Evolutionary conservation across 2,888 invertebrate species (phyloP), one percentile per base, ranked within the genome.

Genomic region (Metellina segmentata): DNA sequence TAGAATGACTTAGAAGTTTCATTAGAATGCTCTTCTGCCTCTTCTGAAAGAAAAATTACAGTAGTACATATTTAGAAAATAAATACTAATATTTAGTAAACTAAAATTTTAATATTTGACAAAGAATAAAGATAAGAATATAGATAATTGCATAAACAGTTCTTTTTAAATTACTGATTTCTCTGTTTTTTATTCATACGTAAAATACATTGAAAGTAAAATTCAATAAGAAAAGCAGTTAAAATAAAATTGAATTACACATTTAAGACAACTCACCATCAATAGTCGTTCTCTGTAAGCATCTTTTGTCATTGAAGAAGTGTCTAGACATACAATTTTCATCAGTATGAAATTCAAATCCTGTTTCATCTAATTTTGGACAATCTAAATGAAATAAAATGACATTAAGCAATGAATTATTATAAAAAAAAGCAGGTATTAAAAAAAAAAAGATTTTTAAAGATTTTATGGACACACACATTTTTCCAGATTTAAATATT

Each of bases 281-380:
- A 75, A 92, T 92, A 11, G 81, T 89, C 6, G 78, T 92, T 61
- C 75, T 81, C 69, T 85, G 91, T 70, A 89, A 82, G 49, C 89
- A 69, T 61, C 79, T 20, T 53, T 89, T 90, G 16, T 74, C 89
- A 51, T 90, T 34, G 49, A 74, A 93, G 8, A 85, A 85, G 78
- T 90, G 90, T 77, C 92, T 90, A 9, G 85, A 93, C 71, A 94
- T 71, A 90, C 94, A 94, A 61, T 92, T 93, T 20, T 90, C 48
- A 7, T 93, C 75, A 16, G 93, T 90, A 70, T 94, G 94, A 74
- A 93, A 93, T 82, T 93, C 93, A 74, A 94, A 89, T 13, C 91
- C 93, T 70, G 86, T 83, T 11, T 89, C 88, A 61, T 51, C 51
- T n/a, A 81, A 51, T 61, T 20, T 83, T 78, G 70, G 71, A 13